phyloP scores from a whole-genome alignment of 2,888 invertebrate species.

The Platycheirus rosarum region DNA sequence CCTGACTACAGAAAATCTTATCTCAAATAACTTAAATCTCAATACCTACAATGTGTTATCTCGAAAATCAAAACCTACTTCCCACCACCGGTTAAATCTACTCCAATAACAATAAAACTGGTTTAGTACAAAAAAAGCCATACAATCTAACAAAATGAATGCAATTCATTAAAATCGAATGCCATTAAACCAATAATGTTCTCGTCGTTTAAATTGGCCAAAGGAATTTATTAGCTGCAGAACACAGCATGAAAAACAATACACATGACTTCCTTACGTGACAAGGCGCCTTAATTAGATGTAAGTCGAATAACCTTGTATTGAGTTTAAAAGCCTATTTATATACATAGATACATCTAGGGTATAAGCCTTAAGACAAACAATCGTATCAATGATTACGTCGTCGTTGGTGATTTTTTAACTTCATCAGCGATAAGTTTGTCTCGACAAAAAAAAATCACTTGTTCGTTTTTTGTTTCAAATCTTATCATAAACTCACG shows the following conservation, averaged over 20 bases:
- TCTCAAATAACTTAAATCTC: constrained; percentile 5
- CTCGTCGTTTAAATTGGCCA: background rate
- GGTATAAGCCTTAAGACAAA: constrained; percentile 11
- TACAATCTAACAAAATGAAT: constrained; percentile 16
- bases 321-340: constrained; percentile 23
- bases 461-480: background rate
- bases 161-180: constrained; percentile 28
- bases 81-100: constrained; percentile 11
- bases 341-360: background rate
- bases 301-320: constrained; percentile 31
- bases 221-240: constrained; percentile 3
- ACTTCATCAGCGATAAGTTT: constrained; percentile 22
- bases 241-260: background rate
- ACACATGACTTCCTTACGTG: constrained; percentile 38
- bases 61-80: background rate
- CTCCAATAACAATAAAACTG: constrained; percentile 6
- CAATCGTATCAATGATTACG: constrained; percentile 36
- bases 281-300: constrained; percentile 28
- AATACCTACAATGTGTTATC: background rate
- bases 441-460: constrained; percentile 4
- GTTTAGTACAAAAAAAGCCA: background rate
- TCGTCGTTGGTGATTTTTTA: constrained; percentile 17
- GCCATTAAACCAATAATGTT: constrained; percentile 9
- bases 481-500: constrained; percentile 21
- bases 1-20: constrained; percentile 14